Conservation (phyloP, 2,113 vertebrate genomes). For the Ciconia maguari region DNA sequence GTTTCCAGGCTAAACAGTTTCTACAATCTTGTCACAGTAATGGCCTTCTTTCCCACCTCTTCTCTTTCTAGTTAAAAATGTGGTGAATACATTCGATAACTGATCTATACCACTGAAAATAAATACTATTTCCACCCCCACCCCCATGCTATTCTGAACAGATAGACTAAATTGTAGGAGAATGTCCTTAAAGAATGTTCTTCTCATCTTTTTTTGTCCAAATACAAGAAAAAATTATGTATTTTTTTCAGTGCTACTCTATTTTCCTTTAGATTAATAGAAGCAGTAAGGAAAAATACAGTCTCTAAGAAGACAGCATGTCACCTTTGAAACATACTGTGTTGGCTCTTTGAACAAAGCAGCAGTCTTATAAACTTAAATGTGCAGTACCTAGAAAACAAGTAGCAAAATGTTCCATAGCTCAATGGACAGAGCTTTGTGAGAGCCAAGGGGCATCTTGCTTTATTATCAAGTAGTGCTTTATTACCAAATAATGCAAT, state of each 20-base stretch:
- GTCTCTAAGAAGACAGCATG: background rate
- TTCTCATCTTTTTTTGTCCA: background rate
- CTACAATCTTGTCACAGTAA: background rate
- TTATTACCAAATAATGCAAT: background rate
- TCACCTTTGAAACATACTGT: background rate
- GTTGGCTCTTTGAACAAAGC: background rate
- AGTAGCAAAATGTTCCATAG: background rate
- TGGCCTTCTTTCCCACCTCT: background rate
- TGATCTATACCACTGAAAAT: background rate
- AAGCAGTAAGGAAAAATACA: background rate
- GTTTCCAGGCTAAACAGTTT: background rate
- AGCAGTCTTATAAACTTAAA: background rate
- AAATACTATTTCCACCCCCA: background rate
- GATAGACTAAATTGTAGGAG: background rate
- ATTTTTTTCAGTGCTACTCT: background rate
- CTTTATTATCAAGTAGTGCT: background rate
- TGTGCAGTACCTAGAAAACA: background rate
- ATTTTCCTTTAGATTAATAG: background rate
- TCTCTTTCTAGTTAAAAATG: background rate
- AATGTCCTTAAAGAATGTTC: background rate
- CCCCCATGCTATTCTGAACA: background rate
- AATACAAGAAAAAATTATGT: background rate
- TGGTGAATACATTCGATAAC: background rate
- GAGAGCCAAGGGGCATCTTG: background rate
- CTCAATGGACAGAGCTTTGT: background rate